These are phyloP conservation scores for Acrocera orbiculus DNA, from an alignment of 2,888 invertebrate species.

Conservation along the genomic window DNA sequence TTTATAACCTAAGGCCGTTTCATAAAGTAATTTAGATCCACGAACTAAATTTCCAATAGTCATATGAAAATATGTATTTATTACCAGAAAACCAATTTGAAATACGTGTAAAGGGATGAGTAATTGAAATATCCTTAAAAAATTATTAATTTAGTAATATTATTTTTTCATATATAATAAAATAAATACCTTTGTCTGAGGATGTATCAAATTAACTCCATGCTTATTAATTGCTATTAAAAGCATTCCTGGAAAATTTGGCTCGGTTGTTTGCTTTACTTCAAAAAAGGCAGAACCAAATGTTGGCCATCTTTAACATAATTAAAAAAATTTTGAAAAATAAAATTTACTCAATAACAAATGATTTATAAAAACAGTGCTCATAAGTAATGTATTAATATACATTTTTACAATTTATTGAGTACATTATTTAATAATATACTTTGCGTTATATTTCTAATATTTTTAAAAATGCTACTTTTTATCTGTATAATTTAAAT, in stretches of 20 bases:
- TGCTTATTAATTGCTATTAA: conserved; percentile 98
- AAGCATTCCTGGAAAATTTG: conserved; percentile 90
- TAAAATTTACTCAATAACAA: too few relatives aligned
- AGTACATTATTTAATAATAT: background rate
- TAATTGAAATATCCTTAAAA: conserved; percentile 83
- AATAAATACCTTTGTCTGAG: conserved; percentile 82
- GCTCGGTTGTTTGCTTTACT: conserved; percentile 96
- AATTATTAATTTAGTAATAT: conserved; percentile 11
- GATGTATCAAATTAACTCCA: conserved; percentile 96
- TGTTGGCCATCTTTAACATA: conserved; percentile 71
- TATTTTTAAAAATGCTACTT: too few relatives aligned
- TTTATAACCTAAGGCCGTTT: conserved; percentile 97
- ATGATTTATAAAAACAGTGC: too few relatives aligned
- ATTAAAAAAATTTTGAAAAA: background rate
- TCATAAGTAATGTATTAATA: too few relatives aligned
- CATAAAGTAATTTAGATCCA: conserved; percentile 91
- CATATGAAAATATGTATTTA: conserved; percentile 99
- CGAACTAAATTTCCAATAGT: conserved; percentile 97
- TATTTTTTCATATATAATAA: too few relatives aligned
- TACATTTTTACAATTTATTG: too few relatives aligned
- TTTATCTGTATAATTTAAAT: too few relatives aligned
- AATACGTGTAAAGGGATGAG: conserved; percentile 96
- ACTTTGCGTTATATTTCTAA: too few relatives aligned
- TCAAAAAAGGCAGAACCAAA: conserved; percentile 99
- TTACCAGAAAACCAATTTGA: conserved; percentile 99